Evolutionary conservation across 2,888 invertebrate species (phyloP), one percentile per base, ranked within the genome.

Genomic region (Drosophila kokeensis): DNA sequence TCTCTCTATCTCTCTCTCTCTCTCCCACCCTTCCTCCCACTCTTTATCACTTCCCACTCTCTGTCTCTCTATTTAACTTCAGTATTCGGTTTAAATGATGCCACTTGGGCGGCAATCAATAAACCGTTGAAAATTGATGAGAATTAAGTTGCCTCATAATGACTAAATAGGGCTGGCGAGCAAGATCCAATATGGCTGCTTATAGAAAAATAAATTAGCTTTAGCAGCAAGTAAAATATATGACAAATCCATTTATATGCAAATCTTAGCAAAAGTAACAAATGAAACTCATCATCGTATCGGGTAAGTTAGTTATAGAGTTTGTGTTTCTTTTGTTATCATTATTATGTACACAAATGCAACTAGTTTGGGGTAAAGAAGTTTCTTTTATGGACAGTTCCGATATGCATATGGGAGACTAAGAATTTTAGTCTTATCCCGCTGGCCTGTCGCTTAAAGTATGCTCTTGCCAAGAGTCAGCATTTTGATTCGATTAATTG

Each of bases 61-160:
- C 21, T n/a, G n/a, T 15, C 34, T 15, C 21, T 24, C 24, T 13
- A 18, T 62, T 57, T 29, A 45, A 40, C 49, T 53, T 36, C 64
- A n/a, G 55, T 38, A 55, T 72, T 72, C 65, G 62, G 60, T 71
- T 83, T 76, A 83, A 88, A 83, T 83, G 79, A 80, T 69, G 74
- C 60, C 70, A 69, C 64, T 63, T 66, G 77, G 73, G 48, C 50
- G 58, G 82, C 85, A 82, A 89, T 84, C 89, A 84, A 84, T 89
- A 84, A 84, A 73, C 73, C 73, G 73, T 72, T 89, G 69, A 71
- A 76, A 82, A 84, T 89, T 83, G 83, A 83, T 89, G 89, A 69
- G 75, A 66, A 76, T 87, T 89, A 72, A 77, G 70, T 75, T 70
- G 71, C 54, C 69, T 71, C 76, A 81, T 73, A 67, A 69, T 60